Evolutionary conservation across 2,888 invertebrate species (phyloP).

Genomic region (Trypoxylon attenuatum): DNA sequence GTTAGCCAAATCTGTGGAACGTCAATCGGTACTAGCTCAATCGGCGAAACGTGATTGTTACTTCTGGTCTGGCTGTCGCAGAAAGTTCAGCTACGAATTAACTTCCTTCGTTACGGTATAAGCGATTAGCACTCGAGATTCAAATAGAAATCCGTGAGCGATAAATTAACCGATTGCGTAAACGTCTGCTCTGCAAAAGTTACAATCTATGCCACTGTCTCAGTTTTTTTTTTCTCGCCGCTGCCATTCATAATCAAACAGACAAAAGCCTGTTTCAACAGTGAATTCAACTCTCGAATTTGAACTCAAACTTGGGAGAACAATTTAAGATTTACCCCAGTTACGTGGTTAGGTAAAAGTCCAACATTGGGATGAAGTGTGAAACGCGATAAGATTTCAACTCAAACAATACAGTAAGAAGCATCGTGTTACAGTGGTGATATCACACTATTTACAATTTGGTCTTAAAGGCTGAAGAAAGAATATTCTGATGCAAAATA

Average conservation of each 20-base stretch:
- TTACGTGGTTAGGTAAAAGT: not conserved
- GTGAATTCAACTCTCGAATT: not conserved
- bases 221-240: not conserved
- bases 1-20: too few species aligned
- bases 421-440: not conserved
- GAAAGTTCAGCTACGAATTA: not conserved
- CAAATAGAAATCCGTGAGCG: not conserved
- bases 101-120: not conserved
- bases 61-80: too few species aligned
- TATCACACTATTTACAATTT: not conserved
- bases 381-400: not conserved
- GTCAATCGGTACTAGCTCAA: too few species aligned
- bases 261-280: not conserved
- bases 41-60: too few species aligned
- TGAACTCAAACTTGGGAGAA: not conserved
- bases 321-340: not conserved
- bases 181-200: not conserved
- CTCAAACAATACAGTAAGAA: not conserved
- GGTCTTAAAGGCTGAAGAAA: not conserved
- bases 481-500: too few species aligned
- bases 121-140: not conserved
- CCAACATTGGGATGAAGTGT: not conserved
- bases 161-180: not conserved
- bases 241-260: not conserved
- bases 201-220: not conserved